phyloP scores from a whole-genome alignment of 2,888 invertebrate genomes.

The Archaeoteleia sp. region DNA sequence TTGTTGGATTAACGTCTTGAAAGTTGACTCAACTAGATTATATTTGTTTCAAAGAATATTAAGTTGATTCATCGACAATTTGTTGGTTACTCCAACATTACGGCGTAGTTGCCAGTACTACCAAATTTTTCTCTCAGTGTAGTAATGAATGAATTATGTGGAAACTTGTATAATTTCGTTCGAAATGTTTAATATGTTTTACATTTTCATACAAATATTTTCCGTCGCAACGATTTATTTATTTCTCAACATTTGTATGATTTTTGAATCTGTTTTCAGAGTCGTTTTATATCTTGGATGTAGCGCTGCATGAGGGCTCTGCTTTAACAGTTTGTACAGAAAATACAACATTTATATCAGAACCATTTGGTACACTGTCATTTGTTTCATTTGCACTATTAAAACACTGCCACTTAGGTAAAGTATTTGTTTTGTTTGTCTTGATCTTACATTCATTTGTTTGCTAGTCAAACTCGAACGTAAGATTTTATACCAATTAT shows the following conservation, averaged over 20 bases:
- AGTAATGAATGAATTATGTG: too few species aligned
- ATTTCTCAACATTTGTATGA: conserved; percentile 28
- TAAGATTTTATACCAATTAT: background rate
- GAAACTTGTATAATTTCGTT: too few species aligned
- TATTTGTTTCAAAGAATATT: too few species aligned
- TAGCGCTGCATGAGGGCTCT: conserved; percentile 68
- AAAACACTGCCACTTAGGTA: conserved; percentile 16
- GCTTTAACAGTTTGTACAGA: conserved; percentile 69
- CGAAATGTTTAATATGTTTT: too few species aligned
- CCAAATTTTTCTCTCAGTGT: too few species aligned
- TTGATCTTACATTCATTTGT: background rate
- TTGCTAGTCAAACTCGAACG: too few species aligned
- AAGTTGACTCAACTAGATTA: too few species aligned
- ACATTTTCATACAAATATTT: background rate
- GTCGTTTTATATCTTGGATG: conserved; percentile 66
- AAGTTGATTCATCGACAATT: too few species aligned
- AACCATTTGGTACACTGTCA: conserved; percentile 27
- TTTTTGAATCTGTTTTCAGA: conserved; percentile 64
- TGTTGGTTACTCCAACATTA: too few species aligned
- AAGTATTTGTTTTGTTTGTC: conserved; percentile 11
- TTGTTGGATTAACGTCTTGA: too few species aligned
- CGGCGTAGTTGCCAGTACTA: too few species aligned
- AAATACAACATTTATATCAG: conserved; percentile 39
- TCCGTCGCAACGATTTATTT: too few species aligned
- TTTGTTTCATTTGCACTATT: conserved; percentile 27